phyloP scores from a whole-genome alignment of 2,888 invertebrate genomes.

The Troides helena region DNA sequence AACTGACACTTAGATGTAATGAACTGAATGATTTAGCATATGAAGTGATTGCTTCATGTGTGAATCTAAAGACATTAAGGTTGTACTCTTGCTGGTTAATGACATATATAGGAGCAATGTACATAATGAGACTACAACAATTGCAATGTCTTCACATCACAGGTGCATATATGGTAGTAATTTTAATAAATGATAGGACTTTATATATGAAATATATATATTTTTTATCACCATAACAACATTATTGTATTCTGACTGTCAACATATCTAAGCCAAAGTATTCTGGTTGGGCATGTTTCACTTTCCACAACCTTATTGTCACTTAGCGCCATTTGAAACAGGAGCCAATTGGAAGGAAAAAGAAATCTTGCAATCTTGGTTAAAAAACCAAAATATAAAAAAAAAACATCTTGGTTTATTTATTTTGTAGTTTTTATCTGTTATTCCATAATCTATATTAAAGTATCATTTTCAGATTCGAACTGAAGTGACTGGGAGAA shows the following conservation, averaged over 20 bases:
- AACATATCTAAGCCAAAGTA: background rate
- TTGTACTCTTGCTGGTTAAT: slow-evolving; percentile 47
- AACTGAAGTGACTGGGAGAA: slow-evolving; percentile 25
- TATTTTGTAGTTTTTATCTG: background rate
- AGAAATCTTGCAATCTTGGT: no score
- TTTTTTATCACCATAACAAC: no score
- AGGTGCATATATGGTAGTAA: slow-evolving; percentile 40
- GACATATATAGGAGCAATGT: slow-evolving; percentile 35
- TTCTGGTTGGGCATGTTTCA: background rate
- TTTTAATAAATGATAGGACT: background rate
- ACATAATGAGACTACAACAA: slow-evolving; percentile 30
- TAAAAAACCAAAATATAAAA: no score
- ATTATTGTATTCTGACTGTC: no score
- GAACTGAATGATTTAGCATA: slow-evolving; percentile 40
- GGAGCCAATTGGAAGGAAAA: no score
- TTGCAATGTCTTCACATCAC: slow-evolving; percentile 44
- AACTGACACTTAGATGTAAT: slow-evolving; percentile 45
- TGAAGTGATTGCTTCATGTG: slow-evolving; percentile 38
- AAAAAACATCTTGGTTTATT: no score
- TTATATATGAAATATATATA: no score
- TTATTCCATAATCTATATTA: background rate
- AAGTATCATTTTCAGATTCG: slow-evolving; percentile 26
- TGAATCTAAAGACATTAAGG: slow-evolving; percentile 37
- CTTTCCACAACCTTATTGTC: background rate
- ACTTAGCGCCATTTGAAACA: no score